A percentile compares a stretch with the other conserved stretches of the same genome.
These are phyloP conservation scores for Drosophila meridionalis DNA, from an alignment of 2,888 invertebrate genomes.

Conservation along the genomic window DNA sequence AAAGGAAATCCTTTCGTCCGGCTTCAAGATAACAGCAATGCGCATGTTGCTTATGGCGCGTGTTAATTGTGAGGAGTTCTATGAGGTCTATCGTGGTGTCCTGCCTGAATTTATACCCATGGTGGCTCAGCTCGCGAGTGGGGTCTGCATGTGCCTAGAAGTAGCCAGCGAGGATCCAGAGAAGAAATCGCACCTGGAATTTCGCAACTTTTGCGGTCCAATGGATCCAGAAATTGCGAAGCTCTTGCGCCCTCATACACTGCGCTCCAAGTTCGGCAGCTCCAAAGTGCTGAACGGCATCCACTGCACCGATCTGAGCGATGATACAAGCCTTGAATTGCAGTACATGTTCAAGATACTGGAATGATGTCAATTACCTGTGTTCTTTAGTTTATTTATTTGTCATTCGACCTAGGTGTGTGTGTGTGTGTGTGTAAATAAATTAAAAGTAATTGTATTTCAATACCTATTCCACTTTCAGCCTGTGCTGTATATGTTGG, in stretches of 20 bases:
- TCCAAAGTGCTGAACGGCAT: slow-evolving; percentile 94
- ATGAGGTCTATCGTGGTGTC: slow-evolving; percentile 96
- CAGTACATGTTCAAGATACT: slow-evolving; percentile 93
- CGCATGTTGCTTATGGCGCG: slow-evolving; percentile 92
- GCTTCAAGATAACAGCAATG: slow-evolving; percentile 92
- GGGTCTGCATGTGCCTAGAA: slow-evolving; percentile 94
- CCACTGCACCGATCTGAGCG: slow-evolving; percentile 96
- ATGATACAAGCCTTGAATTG: slow-evolving; percentile 93
- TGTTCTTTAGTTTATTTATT: slow-evolving; percentile 27
- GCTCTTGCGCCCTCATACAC: slow-evolving; percentile 92
- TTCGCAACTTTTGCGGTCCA: slow-evolving; percentile 94
- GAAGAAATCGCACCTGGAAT: slow-evolving; percentile 88
- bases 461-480: neutral
- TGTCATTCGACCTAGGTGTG: neutral
- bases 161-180: slow-evolving; percentile 88
- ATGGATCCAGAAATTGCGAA: slow-evolving; percentile 96
- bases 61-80: slow-evolving; percentile 95
- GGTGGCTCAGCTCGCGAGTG: slow-evolving; percentile 93
- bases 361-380: slow-evolving; percentile 53
- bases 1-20: slow-evolving; percentile 90
- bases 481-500: neutral
- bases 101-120: slow-evolving; percentile 92
- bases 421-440: slow-evolving; percentile 40
- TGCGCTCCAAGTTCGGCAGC: slow-evolving; percentile 93
- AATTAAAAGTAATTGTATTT: slow-evolving; percentile 54